A percentile compares a stretch with the other conserved stretches of the same genome.
These are phyloP conservation scores for Monarcha castaneiventris DNA, from an alignment of 2,113 vertebrate genomes.

Conservation along the genomic window DNA sequence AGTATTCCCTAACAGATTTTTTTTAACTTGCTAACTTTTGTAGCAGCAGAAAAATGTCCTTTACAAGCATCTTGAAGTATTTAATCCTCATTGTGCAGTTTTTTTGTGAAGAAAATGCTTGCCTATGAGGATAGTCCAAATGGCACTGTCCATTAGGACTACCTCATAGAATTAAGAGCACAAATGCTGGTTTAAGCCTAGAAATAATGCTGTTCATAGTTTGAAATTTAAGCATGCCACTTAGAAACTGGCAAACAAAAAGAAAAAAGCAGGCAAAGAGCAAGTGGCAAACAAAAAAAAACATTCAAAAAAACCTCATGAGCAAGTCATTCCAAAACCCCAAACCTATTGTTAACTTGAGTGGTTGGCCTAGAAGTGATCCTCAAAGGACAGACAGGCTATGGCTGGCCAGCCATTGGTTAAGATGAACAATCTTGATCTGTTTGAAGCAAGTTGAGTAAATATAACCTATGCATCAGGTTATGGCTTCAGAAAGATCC, in stretches of 20 bases:
- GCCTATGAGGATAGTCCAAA: conserved; percentile 9
- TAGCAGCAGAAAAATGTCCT: neutral
- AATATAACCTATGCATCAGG: neutral
- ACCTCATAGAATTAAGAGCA: conserved; percentile 16
- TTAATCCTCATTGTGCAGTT: neutral
- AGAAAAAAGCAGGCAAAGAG: neutral
- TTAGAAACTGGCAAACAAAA: neutral
- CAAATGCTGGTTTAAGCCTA: neutral
- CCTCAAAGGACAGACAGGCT: neutral
- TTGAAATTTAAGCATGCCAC: neutral
- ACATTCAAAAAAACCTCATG: neutral
- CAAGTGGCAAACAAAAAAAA: neutral
- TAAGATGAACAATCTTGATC: neutral
- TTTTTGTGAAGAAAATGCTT: conserved; percentile 25
- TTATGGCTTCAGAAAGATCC: conserved; percentile 33
- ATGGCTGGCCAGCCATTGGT: neutral
- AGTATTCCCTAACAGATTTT: neutral
- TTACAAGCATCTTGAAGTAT: conserved; percentile 5
- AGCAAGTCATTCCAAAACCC: neutral
- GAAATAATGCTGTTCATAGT: neutral
- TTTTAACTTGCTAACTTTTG: neutral
- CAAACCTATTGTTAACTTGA: neutral
- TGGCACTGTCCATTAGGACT: conserved; percentile 32
- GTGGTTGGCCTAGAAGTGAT: neutral
- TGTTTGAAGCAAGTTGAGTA: conserved; percentile 1